These are phyloP conservation scores for Muscicapa striata DNA, from an alignment of 2,797 vertebrate species.

Conservation along the genomic window DNA sequence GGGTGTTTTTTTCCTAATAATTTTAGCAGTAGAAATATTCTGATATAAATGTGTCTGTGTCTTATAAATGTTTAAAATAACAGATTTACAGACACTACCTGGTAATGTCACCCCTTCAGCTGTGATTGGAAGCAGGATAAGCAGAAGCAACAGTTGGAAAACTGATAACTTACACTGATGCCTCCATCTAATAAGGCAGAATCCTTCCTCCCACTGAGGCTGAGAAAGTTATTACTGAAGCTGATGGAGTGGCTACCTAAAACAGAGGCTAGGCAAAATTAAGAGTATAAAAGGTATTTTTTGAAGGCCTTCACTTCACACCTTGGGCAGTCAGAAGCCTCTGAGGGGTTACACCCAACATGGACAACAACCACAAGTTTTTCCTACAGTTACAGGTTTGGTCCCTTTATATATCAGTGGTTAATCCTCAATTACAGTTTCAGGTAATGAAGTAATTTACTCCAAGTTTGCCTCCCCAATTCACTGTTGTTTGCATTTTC, in stretches of 20 bases:
- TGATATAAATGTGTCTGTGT: background rate
- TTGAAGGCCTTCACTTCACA: background rate
- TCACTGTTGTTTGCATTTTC: background rate
- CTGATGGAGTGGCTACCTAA: background rate
- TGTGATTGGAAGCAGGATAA: background rate
- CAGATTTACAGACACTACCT: background rate
- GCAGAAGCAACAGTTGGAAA: background rate
- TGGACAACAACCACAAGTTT: no score
- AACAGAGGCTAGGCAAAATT: background rate
- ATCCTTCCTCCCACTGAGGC: background rate
- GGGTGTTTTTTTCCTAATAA: background rate
- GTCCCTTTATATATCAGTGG: no score
- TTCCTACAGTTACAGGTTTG: no score
- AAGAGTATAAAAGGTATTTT: background rate
- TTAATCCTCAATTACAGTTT: background rate
- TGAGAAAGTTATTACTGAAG: background rate
- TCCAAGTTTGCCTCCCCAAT: rapidly evolving
- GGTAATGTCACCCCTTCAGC: background rate
- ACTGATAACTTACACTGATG: background rate
- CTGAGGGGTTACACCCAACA: rapidly evolving
- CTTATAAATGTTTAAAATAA: background rate
- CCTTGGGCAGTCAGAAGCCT: background rate
- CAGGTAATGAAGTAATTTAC: background rate
- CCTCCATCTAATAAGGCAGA: background rate
- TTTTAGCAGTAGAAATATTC: background rate